Evolutionary conservation across 2,888 invertebrate genomes (phyloP).

Genomic region (Peribatodes rhomboidaria): DNA sequence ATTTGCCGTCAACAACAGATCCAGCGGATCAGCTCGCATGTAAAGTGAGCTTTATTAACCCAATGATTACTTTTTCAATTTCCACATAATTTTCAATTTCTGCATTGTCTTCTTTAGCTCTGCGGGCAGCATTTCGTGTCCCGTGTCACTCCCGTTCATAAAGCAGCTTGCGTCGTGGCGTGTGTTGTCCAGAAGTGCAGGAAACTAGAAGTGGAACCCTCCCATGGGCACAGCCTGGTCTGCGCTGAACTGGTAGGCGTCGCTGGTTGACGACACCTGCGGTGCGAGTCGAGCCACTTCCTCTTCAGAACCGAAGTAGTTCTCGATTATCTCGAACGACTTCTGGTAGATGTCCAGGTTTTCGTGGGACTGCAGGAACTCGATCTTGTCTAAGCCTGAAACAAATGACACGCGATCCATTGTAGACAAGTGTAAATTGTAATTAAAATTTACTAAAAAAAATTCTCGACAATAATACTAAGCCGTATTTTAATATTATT

Average conservation of each 20-base stretch:
- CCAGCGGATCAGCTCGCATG: no score
- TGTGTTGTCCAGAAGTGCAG: not conserved
- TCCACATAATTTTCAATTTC: no score
- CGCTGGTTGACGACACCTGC: conserved; percentile 90
- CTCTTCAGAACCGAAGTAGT: conserved; percentile 97
- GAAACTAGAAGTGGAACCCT: conserved; percentile 92
- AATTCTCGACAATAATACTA: not conserved
- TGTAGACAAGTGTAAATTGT: not conserved
- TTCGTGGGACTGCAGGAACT: conserved; percentile 98
- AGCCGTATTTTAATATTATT: no score
- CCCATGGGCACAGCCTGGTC: conserved; percentile 92
- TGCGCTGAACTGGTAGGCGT: conserved; percentile 91
- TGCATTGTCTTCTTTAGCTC: no score
- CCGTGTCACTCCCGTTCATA: no score
- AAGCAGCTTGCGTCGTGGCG: not conserved
- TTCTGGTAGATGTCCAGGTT: conserved; percentile 99
- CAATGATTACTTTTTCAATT: no score
- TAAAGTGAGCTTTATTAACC: no score
- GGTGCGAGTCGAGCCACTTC: conserved; percentile 94
- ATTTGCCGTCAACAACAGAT: no score
- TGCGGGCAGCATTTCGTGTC: no score
- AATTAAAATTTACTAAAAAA: no score
- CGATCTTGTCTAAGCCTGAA: conserved; percentile 98
- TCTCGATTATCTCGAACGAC: conserved; percentile 98
- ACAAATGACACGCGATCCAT: conserved; percentile 29